phyloP scores from a whole-genome alignment of 1,140 invertebrate genomes.

The Anastatus disparis region DNA sequence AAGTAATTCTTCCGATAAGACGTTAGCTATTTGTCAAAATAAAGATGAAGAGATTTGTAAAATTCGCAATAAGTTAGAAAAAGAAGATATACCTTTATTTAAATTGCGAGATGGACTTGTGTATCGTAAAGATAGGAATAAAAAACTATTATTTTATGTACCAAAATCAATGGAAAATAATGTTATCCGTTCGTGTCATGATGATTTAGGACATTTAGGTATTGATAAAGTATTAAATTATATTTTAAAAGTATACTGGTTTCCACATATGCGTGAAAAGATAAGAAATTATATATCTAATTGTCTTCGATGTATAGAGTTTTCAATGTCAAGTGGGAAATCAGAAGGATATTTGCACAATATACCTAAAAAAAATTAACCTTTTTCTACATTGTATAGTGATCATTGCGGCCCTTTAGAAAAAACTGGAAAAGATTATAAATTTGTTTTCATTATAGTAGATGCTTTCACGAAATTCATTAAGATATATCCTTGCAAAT shows the following conservation, averaged over 20 bases:
- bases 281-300: not conserved
- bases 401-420: slow-evolving; percentile 16
- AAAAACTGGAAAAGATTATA: not conserved
- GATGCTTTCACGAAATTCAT: not conserved
- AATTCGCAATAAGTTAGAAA: not conserved
- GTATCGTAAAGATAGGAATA: no score
- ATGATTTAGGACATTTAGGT: slow-evolving; percentile 18
- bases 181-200: slow-evolving; percentile 6
- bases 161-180: slow-evolving; percentile 3
- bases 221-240: slow-evolving; percentile 10
- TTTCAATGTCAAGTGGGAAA: not conserved
- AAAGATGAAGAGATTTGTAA: not conserved
- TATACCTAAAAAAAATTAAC: not conserved
- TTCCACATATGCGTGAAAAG: not conserved
- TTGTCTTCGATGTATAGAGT: not conserved
- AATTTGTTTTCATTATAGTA: not conserved
- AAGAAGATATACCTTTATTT: no score
- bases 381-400: slow-evolving; percentile 1
- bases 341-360: not conserved
- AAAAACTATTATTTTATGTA: slow-evolving; percentile 30
- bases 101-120: no score
- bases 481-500: no score
- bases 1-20: no score
- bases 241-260: slow-evolving; percentile 3
- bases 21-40: slow-evolving; percentile 16